phyloP scores from a whole-genome alignment of 1,140 invertebrate species.

The Scaptomyza pallida region DNA sequence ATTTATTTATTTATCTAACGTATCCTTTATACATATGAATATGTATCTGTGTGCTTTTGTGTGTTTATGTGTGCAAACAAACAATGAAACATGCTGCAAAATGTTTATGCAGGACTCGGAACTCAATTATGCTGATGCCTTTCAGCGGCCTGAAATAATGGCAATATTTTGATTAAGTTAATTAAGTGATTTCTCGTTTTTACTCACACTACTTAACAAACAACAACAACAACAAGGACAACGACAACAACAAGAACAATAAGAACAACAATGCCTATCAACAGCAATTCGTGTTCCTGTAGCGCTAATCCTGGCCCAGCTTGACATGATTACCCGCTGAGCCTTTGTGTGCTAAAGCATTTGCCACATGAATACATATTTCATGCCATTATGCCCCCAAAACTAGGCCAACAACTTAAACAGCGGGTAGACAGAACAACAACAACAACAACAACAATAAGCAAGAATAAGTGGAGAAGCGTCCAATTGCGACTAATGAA shows the following conservation, averaged over 20 bases:
- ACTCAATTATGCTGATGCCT: slow-evolving; percentile 26
- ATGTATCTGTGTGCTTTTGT: neutral
- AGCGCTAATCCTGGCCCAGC: slow-evolving; percentile 45
- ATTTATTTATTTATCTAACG: slow-evolving; percentile 65
- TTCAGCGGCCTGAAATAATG: slow-evolving; percentile 55
- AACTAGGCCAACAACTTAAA: slow-evolving; percentile 60
- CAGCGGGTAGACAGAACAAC: slow-evolving; percentile 42
- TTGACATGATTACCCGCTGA: slow-evolving; percentile 67
- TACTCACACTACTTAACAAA: neutral
- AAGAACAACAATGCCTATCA: slow-evolving; percentile 55
- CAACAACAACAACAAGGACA: slow-evolving; percentile 31
- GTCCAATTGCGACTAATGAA: slow-evolving; percentile 71
- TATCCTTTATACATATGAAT: slow-evolving; percentile 17
- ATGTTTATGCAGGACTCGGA: slow-evolving; percentile 16
- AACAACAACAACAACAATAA: slow-evolving; percentile 39
- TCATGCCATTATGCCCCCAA: slow-evolving; percentile 61
- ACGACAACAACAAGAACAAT: slow-evolving; percentile 17
- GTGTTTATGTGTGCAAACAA: slow-evolving; percentile 34
- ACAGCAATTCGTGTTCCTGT: slow-evolving; percentile 41
- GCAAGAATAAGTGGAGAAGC: neutral
- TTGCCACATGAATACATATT: slow-evolving; percentile 73
- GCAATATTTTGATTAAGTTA: slow-evolving; percentile 81
- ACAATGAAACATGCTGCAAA: slow-evolving; percentile 55
- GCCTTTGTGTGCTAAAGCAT: slow-evolving; percentile 48
- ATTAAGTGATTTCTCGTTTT: slow-evolving; percentile 72